A percentile compares a stretch with the other conserved stretches of the same genome.
These are phyloP conservation scores for Origma solitaria DNA, from an alignment of 2,113 vertebrate genomes.

Conservation along the genomic window DNA sequence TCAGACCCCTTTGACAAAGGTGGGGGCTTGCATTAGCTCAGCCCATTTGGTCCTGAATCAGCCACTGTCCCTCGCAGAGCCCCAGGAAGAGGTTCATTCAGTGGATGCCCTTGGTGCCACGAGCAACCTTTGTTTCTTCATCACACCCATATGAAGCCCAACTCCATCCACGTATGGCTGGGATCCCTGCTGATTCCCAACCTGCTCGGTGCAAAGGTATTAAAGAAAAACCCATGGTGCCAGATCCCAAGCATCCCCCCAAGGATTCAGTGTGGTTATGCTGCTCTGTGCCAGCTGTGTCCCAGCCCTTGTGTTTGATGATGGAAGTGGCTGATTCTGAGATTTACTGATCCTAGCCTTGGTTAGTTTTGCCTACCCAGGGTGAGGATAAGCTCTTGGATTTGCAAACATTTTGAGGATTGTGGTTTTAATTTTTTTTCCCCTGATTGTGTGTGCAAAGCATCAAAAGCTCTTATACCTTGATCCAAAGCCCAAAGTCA, in stretches of 20 bases:
- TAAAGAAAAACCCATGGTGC: neutral
- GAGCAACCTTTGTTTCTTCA: neutral
- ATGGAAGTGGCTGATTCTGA: neutral
- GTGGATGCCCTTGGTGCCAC: neutral
- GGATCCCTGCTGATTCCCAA: neutral
- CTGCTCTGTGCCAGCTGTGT: neutral
- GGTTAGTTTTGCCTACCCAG: neutral
- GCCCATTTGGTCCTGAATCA: neutral
- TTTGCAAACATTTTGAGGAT: conserved; percentile 39
- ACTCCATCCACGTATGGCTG: accelerated
- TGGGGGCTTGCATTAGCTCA: neutral
- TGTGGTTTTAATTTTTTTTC: neutral
- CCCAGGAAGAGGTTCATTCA: neutral
- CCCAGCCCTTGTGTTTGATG: neutral
- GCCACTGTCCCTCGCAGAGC: neutral
- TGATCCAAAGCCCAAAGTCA: neutral
- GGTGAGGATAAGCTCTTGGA: conserved; percentile 27
- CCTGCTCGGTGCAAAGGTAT: neutral
- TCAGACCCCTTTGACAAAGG: neutral
- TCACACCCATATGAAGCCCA: neutral
- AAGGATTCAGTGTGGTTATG: neutral
- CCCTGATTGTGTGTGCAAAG: neutral
- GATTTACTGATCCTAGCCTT: neutral
- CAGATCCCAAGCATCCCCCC: neutral
- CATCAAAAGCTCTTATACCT: neutral